Percentiles rank a stretch among this genome's conserved stretches.
Conservation (phyloP, 2,797 vertebrate species). For the Hydrocynus forskahlii region DNA sequence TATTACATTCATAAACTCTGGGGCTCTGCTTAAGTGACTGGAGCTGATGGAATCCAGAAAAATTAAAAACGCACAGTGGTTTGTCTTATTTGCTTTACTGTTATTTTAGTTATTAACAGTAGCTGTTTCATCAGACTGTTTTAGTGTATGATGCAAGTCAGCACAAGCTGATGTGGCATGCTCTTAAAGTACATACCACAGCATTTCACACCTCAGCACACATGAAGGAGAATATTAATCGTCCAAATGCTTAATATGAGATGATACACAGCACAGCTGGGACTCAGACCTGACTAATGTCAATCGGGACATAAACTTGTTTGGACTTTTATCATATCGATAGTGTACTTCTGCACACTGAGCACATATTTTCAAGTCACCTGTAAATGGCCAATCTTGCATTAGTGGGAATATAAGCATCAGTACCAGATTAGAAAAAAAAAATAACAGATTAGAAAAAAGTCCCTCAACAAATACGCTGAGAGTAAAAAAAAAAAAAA, state of each 20-base stretch:
- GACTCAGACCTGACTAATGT: not conserved
- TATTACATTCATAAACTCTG: not conserved
- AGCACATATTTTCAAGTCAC: not conserved
- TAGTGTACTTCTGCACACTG: not conserved
- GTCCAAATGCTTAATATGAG: not conserved
- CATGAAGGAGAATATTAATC: not conserved
- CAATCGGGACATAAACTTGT: not conserved
- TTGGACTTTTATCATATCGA: not conserved
- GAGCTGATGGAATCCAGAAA: not conserved
- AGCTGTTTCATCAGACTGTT: too few relatives aligned
- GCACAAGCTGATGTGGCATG: too few relatives aligned
- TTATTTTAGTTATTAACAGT: not conserved
- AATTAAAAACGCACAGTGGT: not conserved
- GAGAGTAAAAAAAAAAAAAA: not conserved
- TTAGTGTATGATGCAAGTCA: too few relatives aligned
- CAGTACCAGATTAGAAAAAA: not conserved
- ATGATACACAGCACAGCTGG: not conserved
- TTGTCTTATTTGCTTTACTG: not conserved
- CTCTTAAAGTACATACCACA: not conserved
- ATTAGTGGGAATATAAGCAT: not conserved
- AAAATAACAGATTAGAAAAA: not conserved
- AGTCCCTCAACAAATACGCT: not conserved
- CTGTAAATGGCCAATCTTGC: conserved; percentile 1
- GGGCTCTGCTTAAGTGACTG: not conserved
- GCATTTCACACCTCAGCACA: not conserved